Evolutionary conservation across 2,888 invertebrate species (phyloP).

Genomic region (Drosophila borborema): DNA sequence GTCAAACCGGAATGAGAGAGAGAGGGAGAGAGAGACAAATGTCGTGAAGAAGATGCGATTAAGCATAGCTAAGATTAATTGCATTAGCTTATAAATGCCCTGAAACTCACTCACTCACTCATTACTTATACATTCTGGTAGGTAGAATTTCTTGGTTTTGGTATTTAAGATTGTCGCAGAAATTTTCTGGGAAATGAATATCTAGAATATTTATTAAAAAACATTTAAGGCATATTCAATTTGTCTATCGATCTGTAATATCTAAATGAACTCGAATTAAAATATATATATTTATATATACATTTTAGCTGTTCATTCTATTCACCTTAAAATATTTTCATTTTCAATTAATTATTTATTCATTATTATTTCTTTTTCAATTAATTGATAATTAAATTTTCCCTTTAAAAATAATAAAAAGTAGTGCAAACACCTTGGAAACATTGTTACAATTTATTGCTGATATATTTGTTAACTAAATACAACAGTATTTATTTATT

Average conservation of each 20-base stretch:
- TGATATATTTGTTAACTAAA: slow-evolving; percentile 69
- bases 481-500: slow-evolving; percentile 55
- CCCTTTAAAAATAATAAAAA: not conserved
- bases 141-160: not conserved
- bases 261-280: no score
- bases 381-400: not conserved
- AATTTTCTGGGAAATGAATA: no score
- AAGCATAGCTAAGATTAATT: not conserved
- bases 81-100: not conserved
- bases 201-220: no score
- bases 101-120: not conserved
- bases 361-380: no score
- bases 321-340: no score
- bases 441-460: slow-evolving; percentile 71
- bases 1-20: slow-evolving; percentile 32
- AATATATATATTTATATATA: no score
- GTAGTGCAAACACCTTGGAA: slow-evolving; percentile 26
- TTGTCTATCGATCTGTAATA: no score
- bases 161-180: not conserved
- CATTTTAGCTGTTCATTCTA: no score
- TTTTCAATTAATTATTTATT: no score
- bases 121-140: not conserved
- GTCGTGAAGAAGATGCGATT: not conserved
- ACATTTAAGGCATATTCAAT: no score
- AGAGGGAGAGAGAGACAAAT: not conserved